Evolutionary conservation across 2,888 invertebrate genomes (phyloP), one percentile per base, ranked within the genome.

Genomic region (Callimorpha dominula): DNA sequence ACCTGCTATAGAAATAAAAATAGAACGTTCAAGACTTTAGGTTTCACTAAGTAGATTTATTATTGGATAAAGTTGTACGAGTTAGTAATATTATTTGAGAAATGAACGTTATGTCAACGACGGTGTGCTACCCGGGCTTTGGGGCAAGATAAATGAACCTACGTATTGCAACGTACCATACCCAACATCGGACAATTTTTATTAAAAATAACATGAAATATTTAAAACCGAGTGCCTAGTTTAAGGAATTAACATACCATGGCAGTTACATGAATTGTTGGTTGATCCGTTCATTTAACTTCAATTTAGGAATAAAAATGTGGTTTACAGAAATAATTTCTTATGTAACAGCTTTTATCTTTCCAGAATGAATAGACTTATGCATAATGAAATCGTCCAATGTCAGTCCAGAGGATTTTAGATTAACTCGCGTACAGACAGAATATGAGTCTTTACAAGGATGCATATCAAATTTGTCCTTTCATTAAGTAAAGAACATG

Each of bases 61-160:
- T 89, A 88, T 89, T 88, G 86, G 88, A 87, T 87, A 88, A 90
- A 89, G 87, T 88, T 89, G 89, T 89, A 90, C 85, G 84, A 90
- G 87, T 89, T 85, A 82, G 91, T 91, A 91, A 93, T 93, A 91
- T 90, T 89, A 90, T 92, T 93, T 94, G 94, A 94, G 91, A 93
- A 94, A 95, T 94, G 92, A 93, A 90, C 88, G 88, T 82, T 86
- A 90, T 89, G 93, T 93, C 94, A 92, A 87, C 91, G 89, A 85
- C 89, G 91, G 88, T 92, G 93, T 90, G 89, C 91, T 87, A 90
- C 86, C 86, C 86, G 78, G 85, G 89, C 86, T 87, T 89, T 86
- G 80, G 83, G 85, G 86, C 85, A 91, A 93, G 93, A 94, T 91
- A 92, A 94, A 95, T 92, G 93, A 90, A 86, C 81, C 82, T 76